Percentiles rank a stretch among this genome's conserved stretches.
Conservation (phyloP, 35 echinoderm and acorn worm genomes). For the Hemicentrotus pulcherrimus region DNA sequence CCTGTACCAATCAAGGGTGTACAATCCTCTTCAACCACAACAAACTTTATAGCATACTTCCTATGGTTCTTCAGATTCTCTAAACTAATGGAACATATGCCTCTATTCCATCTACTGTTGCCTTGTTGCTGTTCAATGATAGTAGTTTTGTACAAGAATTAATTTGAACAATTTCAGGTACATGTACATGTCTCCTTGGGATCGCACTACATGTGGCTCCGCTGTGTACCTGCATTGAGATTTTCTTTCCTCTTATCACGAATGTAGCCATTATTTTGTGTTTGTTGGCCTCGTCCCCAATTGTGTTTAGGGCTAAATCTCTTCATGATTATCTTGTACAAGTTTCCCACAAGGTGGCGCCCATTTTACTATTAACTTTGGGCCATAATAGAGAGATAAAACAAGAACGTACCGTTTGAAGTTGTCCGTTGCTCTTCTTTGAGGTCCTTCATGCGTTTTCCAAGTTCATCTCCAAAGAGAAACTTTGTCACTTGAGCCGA, state of each 20-base stretch:
- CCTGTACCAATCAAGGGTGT: not conserved
- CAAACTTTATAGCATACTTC: not conserved
- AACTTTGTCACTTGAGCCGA: slow-evolving; percentile 38
- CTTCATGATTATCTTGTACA: too few relatives aligned
- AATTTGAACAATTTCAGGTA: not conserved
- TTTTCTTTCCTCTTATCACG: too few relatives aligned
- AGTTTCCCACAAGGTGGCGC: too few relatives aligned
- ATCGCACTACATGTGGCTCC: not conserved
- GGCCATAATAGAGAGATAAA: too few relatives aligned
- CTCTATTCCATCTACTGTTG: not conserved
- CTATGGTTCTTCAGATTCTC: not conserved
- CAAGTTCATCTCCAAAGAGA: slow-evolving; percentile 61
- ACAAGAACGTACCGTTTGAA: too few relatives aligned
- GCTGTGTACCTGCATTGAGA: too few relatives aligned
- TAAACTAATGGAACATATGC: not conserved
- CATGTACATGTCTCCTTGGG: not conserved
- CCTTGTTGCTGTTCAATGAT: not conserved
- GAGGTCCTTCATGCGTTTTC: too few relatives aligned
- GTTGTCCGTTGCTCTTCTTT: too few relatives aligned
- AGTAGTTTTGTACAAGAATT: not conserved
- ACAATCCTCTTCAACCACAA: slow-evolving; percentile 23
- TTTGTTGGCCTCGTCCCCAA: too few relatives aligned
- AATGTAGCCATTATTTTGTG: too few relatives aligned
- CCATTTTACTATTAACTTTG: too few relatives aligned
- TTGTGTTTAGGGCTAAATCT: too few relatives aligned